These are phyloP conservation scores for Synergus itoensis DNA, from an alignment of 2,888 invertebrate genomes.

Conservation along the genomic window DNA sequence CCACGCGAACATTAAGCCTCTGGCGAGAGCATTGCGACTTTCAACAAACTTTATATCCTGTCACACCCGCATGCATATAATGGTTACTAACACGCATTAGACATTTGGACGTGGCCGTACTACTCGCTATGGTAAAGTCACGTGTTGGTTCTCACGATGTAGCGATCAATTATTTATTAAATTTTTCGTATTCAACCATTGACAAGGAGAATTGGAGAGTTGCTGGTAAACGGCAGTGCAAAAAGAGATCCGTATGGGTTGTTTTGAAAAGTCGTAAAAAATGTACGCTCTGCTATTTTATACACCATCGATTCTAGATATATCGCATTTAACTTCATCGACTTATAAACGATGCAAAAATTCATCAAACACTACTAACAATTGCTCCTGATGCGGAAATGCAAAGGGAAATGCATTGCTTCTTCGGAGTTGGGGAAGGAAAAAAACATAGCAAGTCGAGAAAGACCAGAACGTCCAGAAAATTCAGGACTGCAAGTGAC, in stretches of 20 bases:
- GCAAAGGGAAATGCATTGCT: background rate
- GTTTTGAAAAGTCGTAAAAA: background rate
- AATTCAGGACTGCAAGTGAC: conserved; percentile 26
- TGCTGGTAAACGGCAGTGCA: background rate
- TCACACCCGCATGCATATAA: conserved; percentile 23
- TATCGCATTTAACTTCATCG: conserved; percentile 32
- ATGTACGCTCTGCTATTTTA: background rate
- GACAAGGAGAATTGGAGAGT: background rate
- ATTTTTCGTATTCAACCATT: conserved; percentile 12
- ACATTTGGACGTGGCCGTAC: conserved; percentile 49
- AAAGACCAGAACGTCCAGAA: background rate
- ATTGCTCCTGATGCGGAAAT: background rate
- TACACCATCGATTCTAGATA: conserved; percentile 9
- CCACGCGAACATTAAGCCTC: background rate
- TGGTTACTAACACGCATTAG: conserved; percentile 18
- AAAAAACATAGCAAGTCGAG: background rate
- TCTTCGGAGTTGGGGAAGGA: background rate
- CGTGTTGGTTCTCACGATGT: conserved; percentile 44
- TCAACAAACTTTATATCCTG: background rate
- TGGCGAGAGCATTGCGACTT: background rate
- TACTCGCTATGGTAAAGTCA: conserved; percentile 49
- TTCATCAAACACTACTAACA: background rate
- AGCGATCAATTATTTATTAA: conserved; percentile 41
- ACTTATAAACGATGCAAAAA: conserved; percentile 11
- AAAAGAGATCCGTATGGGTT: background rate